Evolutionary conservation across 2,888 invertebrate species (phyloP).

Genomic region (Teleiodes luculella): DNA sequence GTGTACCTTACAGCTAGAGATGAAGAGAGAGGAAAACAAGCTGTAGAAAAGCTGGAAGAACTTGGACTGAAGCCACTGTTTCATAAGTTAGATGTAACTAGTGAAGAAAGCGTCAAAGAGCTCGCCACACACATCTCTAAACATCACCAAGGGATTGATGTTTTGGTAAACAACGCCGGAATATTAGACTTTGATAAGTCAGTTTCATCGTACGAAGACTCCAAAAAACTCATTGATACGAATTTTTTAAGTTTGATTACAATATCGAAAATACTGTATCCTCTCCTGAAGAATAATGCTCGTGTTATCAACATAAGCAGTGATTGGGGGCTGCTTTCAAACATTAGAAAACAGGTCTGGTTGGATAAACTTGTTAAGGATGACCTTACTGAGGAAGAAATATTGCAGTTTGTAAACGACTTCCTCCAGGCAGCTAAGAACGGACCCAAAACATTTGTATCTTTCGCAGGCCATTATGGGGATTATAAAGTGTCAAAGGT

Average conservation of each 20-base stretch:
- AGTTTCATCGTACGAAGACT: constrained; percentile 83
- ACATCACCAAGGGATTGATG: constrained; percentile 83
- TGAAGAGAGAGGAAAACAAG: constrained; percentile 78
- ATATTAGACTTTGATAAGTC: constrained; percentile 82
- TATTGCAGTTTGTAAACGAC: constrained; percentile 75
- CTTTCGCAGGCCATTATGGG: constrained; percentile 68
- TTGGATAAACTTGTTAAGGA: constrained; percentile 63
- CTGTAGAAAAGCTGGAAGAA: constrained; percentile 80
- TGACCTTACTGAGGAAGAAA: constrained; percentile 70
- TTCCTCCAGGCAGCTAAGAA: constrained; percentile 77
- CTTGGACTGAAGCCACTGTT: constrained; percentile 79
- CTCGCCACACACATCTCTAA: constrained; percentile 79
- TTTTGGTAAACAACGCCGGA: constrained; percentile 88
- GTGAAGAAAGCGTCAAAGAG: constrained; percentile 78
- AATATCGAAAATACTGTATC: constrained; percentile 83
- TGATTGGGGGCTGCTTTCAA: constrained; percentile 74
- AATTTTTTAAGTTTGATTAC: constrained; percentile 85
- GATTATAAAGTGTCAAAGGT: constrained; percentile 75
- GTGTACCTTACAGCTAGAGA: constrained; percentile 86
- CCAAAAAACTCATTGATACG: constrained; percentile 82
- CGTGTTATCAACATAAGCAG: constrained; percentile 88
- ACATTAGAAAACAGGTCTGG: constrained; percentile 68
- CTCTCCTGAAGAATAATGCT: constrained; percentile 82
- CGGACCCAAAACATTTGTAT: constrained; percentile 58
- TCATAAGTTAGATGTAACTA: constrained; percentile 84